These are phyloP conservation scores for Odocoileus hemionus DNA, from an alignment of 2,113 vertebrate species.

Conservation along the genomic window DNA sequence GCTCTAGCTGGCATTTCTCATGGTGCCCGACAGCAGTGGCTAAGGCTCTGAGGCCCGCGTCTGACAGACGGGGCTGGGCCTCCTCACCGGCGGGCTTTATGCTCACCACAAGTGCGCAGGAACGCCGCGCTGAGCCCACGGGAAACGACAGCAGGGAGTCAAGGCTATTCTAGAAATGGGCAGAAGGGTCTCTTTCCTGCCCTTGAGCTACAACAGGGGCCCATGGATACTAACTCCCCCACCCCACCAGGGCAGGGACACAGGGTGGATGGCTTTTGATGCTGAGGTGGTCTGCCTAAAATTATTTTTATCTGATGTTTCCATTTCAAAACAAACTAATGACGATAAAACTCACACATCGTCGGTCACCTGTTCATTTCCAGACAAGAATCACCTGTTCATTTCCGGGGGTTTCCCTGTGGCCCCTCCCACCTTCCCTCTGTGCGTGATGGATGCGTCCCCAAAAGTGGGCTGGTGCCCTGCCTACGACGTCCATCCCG, in stretches of 20 bases:
- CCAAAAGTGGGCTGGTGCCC: background rate
- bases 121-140: accelerated
- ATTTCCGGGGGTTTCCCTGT: background rate
- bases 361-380: background rate
- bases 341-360: background rate
- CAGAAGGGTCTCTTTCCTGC: too few relatives aligned
- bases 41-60: background rate
- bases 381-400: background rate
- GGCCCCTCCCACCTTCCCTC: background rate
- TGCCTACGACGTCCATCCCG: background rate
- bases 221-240: accelerated
- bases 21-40: accelerated
- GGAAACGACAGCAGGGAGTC: background rate
- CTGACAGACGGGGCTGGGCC: background rate
- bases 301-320: background rate
- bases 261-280: background rate
- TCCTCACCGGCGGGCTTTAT: accelerated
- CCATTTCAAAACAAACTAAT: background rate
- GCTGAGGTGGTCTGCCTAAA: background rate
- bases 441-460: background rate
- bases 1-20: too few relatives aligned
- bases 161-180: background rate
- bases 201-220: accelerated
- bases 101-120: background rate
- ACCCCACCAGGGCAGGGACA: accelerated